These are phyloP conservation scores for Puntigrus tetrazona DNA, from an alignment of 2,113 vertebrate genomes.

Conservation along the genomic window DNA sequence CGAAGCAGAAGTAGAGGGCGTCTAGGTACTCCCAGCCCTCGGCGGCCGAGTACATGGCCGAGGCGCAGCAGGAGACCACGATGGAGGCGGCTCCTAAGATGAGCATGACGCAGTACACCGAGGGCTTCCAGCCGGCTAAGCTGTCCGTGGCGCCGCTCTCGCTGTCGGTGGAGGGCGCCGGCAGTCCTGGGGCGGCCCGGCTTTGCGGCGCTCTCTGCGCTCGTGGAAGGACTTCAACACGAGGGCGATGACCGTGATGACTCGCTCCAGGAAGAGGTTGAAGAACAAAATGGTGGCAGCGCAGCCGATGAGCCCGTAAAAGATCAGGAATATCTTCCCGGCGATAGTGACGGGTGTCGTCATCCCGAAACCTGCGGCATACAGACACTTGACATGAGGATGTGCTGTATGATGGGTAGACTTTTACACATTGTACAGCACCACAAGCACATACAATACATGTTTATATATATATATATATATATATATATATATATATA, in stretches of 20 bases:
- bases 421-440: not conserved
- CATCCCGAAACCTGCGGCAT: conserved; percentile 80
- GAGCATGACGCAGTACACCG: conserved; percentile 84
- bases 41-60: conserved; percentile 79
- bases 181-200: conserved; percentile 56
- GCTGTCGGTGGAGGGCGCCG: conserved; percentile 28
- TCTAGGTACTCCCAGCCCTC: conserved; percentile 87
- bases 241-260: conserved; percentile 81
- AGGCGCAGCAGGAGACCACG: conserved; percentile 82
- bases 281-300: conserved; percentile 85
- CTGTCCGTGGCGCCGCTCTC: conserved; percentile 53
- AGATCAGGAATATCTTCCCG: conserved; percentile 85
- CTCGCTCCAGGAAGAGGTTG: conserved; percentile 85
- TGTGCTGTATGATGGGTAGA: not conserved
- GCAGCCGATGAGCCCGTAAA: conserved; percentile 84
- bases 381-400: conserved; percentile 54
- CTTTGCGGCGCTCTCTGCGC: conserved; percentile 73
- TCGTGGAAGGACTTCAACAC: conserved; percentile 78
- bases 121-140: conserved; percentile 81
- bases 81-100: conserved; percentile 81
- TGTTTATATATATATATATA: too few species aligned
- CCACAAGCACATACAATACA: not conserved
- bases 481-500: too few species aligned
- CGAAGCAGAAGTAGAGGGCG: conserved; percentile 87
- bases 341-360: conserved; percentile 80